Evolutionary conservation across 2,888 invertebrate genomes (phyloP), one percentile per base, ranked within the genome.

Genomic region (Megalurothrips usitatus): DNA sequence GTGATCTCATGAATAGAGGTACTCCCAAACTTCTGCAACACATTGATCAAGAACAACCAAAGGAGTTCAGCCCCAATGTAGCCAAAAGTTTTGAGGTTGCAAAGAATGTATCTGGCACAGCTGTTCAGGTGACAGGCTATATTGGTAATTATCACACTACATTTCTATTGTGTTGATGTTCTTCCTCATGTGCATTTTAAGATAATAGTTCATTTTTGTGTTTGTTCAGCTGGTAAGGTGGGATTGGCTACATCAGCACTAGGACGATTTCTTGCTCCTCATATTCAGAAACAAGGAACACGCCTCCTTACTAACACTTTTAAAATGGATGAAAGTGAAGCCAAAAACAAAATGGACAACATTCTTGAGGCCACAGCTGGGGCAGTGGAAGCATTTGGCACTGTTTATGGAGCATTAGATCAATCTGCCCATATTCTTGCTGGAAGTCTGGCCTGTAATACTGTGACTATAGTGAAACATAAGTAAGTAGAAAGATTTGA

Each of bases 381-480:
- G n/a, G 92, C 93, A 26, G 89, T 93, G 0, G 91, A 91, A 86
- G 93, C 93, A 1, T 91, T 93, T 84, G 89, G 91, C 0, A 93
- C 93, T 0, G 90, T 94, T 17, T 94, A 93, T 85, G 88, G 90
- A 84, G 91, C 93, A 3, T 87, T 94, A 68, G 94, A 94, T 85
- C 88, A 90, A 79, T 93, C 94, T 0, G 93, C 93, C 0, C 89
- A 89, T 81, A 91, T 91, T 79, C 86, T 94, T 80, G 93, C 92
- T 12, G 86, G 85, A 58, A 91, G 88, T 85, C 86, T 94, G 43
- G 91, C 93, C 80, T 89, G 92, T 83, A 94, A 94, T 86, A 94
- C 94, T 0, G 94, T 94, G 0, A 90, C 91, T 85, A 90, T 94
- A 81, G 93, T 94, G 75, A 89, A 92, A 84, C 91, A 94, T 85